A percentile compares a stretch with the other conserved stretches of the same genome.
These are phyloP conservation scores for Conopomorpha cramerella DNA, from an alignment of 1,140 invertebrate genomes.

Conservation along the genomic window DNA sequence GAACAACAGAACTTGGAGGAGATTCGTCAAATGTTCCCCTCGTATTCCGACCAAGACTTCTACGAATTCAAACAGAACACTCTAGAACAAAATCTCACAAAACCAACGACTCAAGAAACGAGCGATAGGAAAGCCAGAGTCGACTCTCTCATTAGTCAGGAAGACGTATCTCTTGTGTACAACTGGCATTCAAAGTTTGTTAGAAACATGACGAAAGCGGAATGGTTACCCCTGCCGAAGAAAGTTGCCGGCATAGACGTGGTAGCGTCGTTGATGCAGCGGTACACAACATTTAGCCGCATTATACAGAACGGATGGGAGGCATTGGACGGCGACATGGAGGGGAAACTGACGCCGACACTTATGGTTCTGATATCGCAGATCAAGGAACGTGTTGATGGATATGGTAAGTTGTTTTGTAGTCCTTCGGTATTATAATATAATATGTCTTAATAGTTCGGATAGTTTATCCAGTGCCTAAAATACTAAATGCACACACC, in stretches of 20 bases:
- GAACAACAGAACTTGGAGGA: conserved; percentile 75
- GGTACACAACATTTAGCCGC: conserved; percentile 63
- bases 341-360: conserved; percentile 60
- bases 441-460: too few relatives aligned
- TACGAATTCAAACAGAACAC: conserved; percentile 60
- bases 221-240: conserved; percentile 60
- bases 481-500: too few relatives aligned
- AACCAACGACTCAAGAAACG: conserved; percentile 14
- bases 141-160: conserved; percentile 50
- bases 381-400: conserved; percentile 41
- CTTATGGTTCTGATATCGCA: conserved; percentile 51
- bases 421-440: too few relatives aligned
- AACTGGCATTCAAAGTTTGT: conserved; percentile 67
- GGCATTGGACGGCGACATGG: conserved; percentile 55
- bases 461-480: too few relatives aligned
- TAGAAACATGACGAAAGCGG: conserved; percentile 55
- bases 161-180: conserved; percentile 64
- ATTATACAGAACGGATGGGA: conserved; percentile 51
- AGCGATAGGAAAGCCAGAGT: conserved; percentile 15
- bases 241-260: conserved; percentile 51
- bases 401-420: conserved; percentile 29
- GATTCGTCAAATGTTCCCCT: conserved; percentile 78
- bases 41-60: conserved; percentile 72
- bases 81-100: conserved; percentile 42
- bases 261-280: conserved; percentile 60